Evolutionary conservation across 1,140 invertebrate genomes (phyloP).

Genomic region (Heliconius melpomene): DNA sequence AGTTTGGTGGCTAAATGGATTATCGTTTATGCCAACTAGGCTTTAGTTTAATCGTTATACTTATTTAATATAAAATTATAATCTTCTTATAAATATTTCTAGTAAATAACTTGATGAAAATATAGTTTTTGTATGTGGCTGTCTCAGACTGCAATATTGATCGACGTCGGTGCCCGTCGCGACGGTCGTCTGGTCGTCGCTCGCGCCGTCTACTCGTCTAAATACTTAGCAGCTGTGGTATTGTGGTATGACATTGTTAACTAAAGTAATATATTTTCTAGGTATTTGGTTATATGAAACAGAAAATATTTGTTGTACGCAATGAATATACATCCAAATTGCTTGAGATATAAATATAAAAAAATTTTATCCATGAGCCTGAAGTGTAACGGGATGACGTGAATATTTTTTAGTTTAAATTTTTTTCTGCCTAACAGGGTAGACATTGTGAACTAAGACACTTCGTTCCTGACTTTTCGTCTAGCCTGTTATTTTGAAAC

Average conservation of each 20-base stretch:
- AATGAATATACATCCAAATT: neutral
- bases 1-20: neutral
- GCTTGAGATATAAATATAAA: too few species aligned
- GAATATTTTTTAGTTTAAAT: too few species aligned
- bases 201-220: slow-evolving; percentile 19
- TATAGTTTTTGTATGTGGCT: neutral
- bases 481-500: too few species aligned
- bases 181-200: slow-evolving; percentile 23
- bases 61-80: neutral
- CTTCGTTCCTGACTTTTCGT: too few species aligned
- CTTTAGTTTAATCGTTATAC: neutral
- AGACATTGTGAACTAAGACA: neutral
- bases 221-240: neutral
- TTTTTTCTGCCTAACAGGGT: too few species aligned
- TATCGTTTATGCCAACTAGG: slow-evolving; percentile 1
- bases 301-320: neutral
- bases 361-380: too few species aligned
- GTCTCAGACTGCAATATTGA: neutral
- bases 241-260: neutral
- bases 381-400: too few species aligned
- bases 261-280: neutral
- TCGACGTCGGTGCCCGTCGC: slow-evolving; percentile 3
- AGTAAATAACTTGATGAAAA: too few species aligned
- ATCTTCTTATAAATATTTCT: neutral
- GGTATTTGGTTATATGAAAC: neutral